Conservation (phyloP, 2,888 invertebrate species). For the Erannis defoliaria region DNA sequence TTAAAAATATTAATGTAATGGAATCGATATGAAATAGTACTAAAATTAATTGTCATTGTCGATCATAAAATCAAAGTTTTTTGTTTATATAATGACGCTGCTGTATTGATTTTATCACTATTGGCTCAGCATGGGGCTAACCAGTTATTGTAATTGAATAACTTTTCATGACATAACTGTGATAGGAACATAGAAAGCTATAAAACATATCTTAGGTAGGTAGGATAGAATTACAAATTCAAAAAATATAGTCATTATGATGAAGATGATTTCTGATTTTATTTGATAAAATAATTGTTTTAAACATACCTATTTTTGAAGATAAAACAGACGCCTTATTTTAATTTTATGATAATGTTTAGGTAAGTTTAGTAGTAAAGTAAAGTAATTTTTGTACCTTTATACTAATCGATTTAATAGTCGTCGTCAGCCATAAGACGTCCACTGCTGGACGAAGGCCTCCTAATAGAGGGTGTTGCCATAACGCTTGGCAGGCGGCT, state of each 20-base stretch:
- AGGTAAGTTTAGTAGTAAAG: too few species aligned
- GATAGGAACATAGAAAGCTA: not conserved
- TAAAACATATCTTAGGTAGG: not conserved
- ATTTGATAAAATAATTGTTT: not conserved
- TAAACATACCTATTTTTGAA: too few species aligned
- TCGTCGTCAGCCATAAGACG: too few species aligned
- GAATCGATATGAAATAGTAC: not conserved
- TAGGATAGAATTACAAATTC: conserved; percentile 1
- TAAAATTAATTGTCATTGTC: conserved; percentile 10
- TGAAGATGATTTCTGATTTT: not conserved
- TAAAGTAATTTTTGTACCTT: too few species aligned
- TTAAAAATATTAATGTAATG: not conserved
- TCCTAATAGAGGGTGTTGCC: too few species aligned
- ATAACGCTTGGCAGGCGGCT: too few species aligned
- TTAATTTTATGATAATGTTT: too few species aligned
- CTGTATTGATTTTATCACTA: conserved; percentile 34
- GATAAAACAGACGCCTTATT: not conserved
- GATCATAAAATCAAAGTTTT: conserved; percentile 19
- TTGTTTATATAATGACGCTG: conserved; percentile 24
- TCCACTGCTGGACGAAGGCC: too few species aligned
- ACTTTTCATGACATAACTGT: conserved; percentile 4
- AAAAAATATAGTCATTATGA: not conserved
- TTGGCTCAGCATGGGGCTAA: conserved; percentile 22
- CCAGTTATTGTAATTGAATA: conserved; percentile 15
- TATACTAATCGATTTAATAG: too few species aligned